These are phyloP conservation scores for Calliphora vomitoria DNA, from an alignment of 2,888 invertebrate species.

Conservation along the genomic window DNA sequence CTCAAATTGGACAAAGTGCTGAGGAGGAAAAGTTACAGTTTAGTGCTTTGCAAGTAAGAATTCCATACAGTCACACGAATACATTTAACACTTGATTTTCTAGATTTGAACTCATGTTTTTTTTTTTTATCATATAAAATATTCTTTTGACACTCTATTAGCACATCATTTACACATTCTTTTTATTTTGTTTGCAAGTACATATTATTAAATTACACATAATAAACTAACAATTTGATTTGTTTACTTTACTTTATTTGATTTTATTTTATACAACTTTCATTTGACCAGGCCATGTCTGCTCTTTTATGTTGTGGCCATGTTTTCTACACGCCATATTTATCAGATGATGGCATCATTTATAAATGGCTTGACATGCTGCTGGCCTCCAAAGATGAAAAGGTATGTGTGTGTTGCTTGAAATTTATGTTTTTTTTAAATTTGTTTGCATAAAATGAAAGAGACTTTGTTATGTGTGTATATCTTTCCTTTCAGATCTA, in stretches of 20 bases:
- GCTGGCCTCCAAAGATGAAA: slow-evolving; percentile 93
- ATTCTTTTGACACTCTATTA: slow-evolving; percentile 14
- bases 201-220: neutral
- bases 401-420: slow-evolving; percentile 85
- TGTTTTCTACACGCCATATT: slow-evolving; percentile 93
- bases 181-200: neutral
- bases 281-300: slow-evolving; percentile 93
- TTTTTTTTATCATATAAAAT: neutral
- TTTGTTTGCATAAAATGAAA: neutral
- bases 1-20: slow-evolving; percentile 84
- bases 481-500: slow-evolving; percentile 88
- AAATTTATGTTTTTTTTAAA: slow-evolving; percentile 20
- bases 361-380: slow-evolving; percentile 97
- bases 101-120: neutral
- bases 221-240: neutral
- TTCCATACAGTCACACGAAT: neutral
- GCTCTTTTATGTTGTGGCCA: slow-evolving; percentile 98
- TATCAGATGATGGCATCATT: slow-evolving; percentile 95
- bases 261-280: slow-evolving; percentile 24
- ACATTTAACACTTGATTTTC: neutral
- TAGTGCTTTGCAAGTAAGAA: slow-evolving; percentile 86
- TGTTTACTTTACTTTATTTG: slow-evolving; percentile 23
- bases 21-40: slow-evolving; percentile 87
- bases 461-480: neutral
- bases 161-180: neutral